phyloP scores from a whole-genome alignment of 2,113 vertebrate species.

The Elaphurus davidianus region DNA sequence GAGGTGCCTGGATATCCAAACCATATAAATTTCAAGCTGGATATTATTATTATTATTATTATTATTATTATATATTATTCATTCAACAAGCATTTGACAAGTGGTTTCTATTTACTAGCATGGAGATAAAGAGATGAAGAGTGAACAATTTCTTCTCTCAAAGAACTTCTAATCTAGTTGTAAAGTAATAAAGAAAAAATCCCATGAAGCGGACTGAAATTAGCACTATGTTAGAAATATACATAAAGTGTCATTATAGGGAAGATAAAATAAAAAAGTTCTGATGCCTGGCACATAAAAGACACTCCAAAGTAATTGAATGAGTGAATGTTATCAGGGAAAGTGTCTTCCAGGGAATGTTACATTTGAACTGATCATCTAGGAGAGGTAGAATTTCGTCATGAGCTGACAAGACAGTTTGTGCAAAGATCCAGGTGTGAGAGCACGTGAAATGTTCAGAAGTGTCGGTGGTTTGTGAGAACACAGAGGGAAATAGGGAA shows the following conservation, averaged over 20 bases:
- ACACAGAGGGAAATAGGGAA: not conserved
- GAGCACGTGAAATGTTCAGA: not conserved
- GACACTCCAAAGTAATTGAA: not conserved
- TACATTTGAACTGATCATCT: not conserved
- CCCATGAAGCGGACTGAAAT: not conserved
- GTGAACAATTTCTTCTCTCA: not conserved
- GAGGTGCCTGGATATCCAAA: not conserved
- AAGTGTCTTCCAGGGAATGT: not conserved
- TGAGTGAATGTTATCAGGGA: not conserved
- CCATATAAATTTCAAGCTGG: not conserved
- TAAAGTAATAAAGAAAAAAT: not conserved
- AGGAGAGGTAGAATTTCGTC: not conserved
- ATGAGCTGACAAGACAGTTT: not conserved
- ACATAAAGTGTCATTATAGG: not conserved
- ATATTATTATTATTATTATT: too few species aligned
- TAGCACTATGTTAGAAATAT: not conserved
- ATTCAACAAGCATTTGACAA: not conserved
- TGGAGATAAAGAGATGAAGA: not conserved
- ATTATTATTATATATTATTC: too few species aligned
- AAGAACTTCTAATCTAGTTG: not conserved
- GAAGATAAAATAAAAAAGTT: not conserved
- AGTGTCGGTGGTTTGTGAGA: not conserved
- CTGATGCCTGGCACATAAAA: not conserved
- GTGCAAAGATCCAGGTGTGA: not conserved
- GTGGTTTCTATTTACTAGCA: not conserved